Evolutionary conservation across 2,113 vertebrate species (phyloP).

Genomic region (Solea senegalensis): DNA sequence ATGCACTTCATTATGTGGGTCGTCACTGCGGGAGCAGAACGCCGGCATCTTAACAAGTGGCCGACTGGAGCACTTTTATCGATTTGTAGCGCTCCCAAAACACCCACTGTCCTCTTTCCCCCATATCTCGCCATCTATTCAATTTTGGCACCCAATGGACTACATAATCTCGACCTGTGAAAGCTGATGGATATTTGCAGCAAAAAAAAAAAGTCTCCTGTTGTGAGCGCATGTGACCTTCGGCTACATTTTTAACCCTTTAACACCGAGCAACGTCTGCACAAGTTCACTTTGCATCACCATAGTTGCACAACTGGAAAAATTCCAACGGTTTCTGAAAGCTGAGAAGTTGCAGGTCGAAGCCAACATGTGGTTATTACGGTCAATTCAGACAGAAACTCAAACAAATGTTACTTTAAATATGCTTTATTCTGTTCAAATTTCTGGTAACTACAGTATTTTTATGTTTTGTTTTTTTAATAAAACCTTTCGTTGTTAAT

Average conservation of each 20-base stretch:
- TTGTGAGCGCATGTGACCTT: slow-evolving; percentile 14
- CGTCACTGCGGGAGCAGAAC: slow-evolving; percentile 14
- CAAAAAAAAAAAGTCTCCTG: slow-evolving; percentile 5
- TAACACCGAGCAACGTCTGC: slow-evolving; percentile 26
- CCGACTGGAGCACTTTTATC: slow-evolving; percentile 40
- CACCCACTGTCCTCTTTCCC: slow-evolving; percentile 12
- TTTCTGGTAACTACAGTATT: too few species aligned
- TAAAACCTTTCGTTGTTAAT: too few species aligned
- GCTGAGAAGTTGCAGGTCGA: too few species aligned
- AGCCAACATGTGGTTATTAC: too few species aligned
- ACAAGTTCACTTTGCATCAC: too few species aligned
- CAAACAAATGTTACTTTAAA: too few species aligned
- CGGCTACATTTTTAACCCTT: not conserved
- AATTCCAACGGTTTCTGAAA: too few species aligned
- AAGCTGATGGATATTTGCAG: slow-evolving; percentile 25
- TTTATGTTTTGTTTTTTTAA: too few species aligned
- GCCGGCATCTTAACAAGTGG: slow-evolving; percentile 24
- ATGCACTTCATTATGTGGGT: slow-evolving; percentile 35
- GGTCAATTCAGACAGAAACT: too few species aligned
- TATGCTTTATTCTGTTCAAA: too few species aligned
- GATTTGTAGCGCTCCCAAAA: slow-evolving; percentile 34
- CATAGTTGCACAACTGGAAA: too few species aligned
- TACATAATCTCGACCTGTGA: slow-evolving; percentile 25
- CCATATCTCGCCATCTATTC: slow-evolving; percentile 31
- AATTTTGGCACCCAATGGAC: slow-evolving; percentile 38